Evolutionary conservation across 2,888 invertebrate species (phyloP).

Genomic region (Buathra laborator): DNA sequence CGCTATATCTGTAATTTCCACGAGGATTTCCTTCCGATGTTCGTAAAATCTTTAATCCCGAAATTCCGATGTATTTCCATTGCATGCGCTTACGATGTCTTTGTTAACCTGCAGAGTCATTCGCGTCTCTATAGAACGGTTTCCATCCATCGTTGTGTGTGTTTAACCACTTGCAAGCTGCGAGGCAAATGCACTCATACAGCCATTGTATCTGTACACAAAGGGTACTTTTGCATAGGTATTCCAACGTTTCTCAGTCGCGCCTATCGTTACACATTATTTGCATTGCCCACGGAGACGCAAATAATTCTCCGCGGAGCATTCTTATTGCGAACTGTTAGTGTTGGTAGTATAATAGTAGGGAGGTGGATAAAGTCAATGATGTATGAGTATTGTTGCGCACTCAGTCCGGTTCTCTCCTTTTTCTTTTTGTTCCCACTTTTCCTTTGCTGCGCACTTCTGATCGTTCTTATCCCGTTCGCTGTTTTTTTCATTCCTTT

Average conservation of each 20-base stretch:
- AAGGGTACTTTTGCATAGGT: constrained; percentile 11
- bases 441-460: neutral
- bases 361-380: constrained; percentile 35
- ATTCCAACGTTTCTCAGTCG: constrained; percentile 2
- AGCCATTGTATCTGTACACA: neutral
- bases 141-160: neutral
- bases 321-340: neutral
- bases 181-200: neutral
- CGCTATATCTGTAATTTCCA: no score
- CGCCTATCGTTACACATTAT: constrained; percentile 53
- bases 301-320: constrained; percentile 42
- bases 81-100: neutral
- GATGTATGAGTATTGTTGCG: constrained; percentile 13
- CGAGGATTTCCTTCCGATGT: no score
- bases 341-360: constrained; percentile 9
- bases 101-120: neutral
- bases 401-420: neutral
- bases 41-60: neutral
- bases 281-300: constrained; percentile 37
- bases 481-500: neutral
- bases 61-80: neutral
- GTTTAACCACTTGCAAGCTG: neutral
- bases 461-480: neutral
- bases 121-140: neutral
- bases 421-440: neutral